phyloP scores from a whole-genome alignment of 2,888 invertebrate genomes.

The Anagyrus pseudococci region DNA sequence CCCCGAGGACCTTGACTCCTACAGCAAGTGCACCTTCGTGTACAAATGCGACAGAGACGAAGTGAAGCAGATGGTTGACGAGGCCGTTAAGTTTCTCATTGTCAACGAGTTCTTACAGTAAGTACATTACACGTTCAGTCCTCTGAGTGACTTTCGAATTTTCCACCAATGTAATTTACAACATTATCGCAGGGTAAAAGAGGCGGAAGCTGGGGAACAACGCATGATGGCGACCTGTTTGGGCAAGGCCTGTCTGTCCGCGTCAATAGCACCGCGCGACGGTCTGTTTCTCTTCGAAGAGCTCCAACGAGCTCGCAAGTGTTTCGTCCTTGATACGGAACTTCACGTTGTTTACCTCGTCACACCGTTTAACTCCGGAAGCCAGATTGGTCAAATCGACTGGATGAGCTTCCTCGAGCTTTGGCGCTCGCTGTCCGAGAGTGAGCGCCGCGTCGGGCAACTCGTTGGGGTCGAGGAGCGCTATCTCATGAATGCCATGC shows the following conservation, averaged over 20 bases:
- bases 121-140: conserved; percentile 31
- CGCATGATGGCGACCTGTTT: conserved; percentile 81
- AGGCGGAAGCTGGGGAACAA: conserved; percentile 43
- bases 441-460: conserved; percentile 86
- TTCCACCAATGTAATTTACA: too few species aligned
- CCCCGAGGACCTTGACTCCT: conserved; percentile 74
- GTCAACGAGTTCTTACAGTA: conserved; percentile 81
- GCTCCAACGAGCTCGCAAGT: conserved; percentile 85
- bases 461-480: conserved; percentile 88
- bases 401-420: conserved; percentile 81
- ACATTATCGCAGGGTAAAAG: conserved; percentile 44
- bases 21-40: conserved; percentile 79
- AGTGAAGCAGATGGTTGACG: conserved; percentile 62
- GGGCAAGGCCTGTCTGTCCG: conserved; percentile 90
- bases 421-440: conserved; percentile 81
- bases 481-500: conserved; percentile 80
- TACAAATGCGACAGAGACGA: conserved; percentile 40
- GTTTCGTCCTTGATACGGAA: conserved; percentile 92
- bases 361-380: conserved; percentile 89
- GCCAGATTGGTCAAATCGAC: conserved; percentile 77
- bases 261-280: conserved; percentile 94
- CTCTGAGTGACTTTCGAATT: not conserved
- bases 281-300: conserved; percentile 89
- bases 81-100: conserved; percentile 74
- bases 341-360: conserved; percentile 94